A percentile compares a stretch with the other conserved stretches of the same genome.
phyloP scores from a whole-genome alignment of 2,113 vertebrate species.

The Coreoperca whiteheadi region DNA sequence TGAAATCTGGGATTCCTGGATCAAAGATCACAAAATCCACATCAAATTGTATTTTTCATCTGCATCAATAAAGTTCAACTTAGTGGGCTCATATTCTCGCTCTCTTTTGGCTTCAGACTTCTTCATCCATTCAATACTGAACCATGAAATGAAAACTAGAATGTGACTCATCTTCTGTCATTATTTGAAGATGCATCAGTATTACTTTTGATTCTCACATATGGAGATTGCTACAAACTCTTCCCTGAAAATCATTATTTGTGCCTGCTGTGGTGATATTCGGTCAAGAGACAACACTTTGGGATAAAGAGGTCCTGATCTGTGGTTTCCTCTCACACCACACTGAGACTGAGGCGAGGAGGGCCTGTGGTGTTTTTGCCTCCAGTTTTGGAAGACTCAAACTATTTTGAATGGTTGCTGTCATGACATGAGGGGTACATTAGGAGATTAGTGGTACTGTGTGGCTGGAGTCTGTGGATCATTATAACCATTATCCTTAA shows the following conservation, averaged over 20 bases:
- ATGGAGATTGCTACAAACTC: not conserved
- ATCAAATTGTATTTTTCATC: constrained; percentile 26
- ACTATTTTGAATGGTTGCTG: constrained; percentile 56
- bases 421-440: constrained; percentile 44
- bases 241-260: not conserved
- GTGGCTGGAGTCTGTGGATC: constrained; percentile 40
- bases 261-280: not conserved
- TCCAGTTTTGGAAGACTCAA: constrained; percentile 40
- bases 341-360: constrained; percentile 17
- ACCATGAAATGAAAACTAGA: constrained; percentile 16
- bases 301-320: constrained; percentile 7
- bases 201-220: not conserved
- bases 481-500: constrained; percentile 50
- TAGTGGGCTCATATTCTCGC: constrained; percentile 11
- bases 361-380: constrained; percentile 34
- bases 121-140: constrained; percentile 1
- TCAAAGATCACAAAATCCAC: not conserved
- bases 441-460: constrained; percentile 43
- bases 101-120: not conserved
- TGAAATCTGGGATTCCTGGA: not conserved
- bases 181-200: not conserved
- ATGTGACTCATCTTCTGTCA: not conserved
- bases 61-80: constrained; percentile 30
- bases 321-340: constrained; percentile 50
- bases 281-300: not conserved